These are phyloP conservation scores for Etheostoma nigrum DNA, from an alignment of 2,797 vertebrate genomes.

Conservation along the genomic window DNA sequence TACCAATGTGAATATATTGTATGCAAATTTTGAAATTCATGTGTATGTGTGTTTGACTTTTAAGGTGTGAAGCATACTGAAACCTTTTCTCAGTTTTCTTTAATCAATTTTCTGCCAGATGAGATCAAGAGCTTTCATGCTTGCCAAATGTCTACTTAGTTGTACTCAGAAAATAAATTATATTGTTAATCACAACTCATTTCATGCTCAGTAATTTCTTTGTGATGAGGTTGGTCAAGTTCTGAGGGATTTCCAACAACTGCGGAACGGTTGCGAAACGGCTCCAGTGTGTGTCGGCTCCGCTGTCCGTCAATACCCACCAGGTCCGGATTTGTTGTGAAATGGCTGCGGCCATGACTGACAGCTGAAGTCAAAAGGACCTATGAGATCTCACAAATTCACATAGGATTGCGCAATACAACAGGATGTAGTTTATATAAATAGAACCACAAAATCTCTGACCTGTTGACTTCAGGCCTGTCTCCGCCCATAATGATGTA, in stretches of 20 bases:
- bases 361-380: no score
- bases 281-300: no score
- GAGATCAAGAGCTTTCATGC: neutral
- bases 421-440: no score
- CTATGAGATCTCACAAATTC: no score
- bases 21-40: neutral
- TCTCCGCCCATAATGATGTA: no score
- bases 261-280: no score
- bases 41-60: neutral
- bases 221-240: neutral
- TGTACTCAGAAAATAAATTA: neutral
- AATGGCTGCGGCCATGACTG: no score
- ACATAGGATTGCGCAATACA: no score
- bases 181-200: neutral
- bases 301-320: no score
- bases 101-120: neutral
- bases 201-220: slow-evolving; percentile 8
- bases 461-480: no score
- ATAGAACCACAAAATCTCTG: no score
- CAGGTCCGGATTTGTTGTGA: no score
- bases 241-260: neutral
- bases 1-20: neutral
- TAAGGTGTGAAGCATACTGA: neutral
- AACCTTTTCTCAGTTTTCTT: neutral
- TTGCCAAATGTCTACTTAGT: neutral